phyloP scores from a whole-genome alignment of 2,888 invertebrate species.

The Drosophila mettleri region DNA sequence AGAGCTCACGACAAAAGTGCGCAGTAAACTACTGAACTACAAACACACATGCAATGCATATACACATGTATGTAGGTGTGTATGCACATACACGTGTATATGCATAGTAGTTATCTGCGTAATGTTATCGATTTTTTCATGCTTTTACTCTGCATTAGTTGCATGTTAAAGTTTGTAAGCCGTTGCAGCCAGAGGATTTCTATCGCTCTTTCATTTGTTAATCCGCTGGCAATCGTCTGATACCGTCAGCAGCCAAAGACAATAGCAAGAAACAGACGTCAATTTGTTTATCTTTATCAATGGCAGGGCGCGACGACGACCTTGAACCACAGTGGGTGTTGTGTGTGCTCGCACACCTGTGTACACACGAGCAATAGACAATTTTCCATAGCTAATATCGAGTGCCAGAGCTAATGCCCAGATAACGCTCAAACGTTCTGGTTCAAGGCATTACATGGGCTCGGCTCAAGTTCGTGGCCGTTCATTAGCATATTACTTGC shows the following conservation, averaged over 20 bases:
- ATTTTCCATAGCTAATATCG: constrained; percentile 51
- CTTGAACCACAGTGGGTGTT: constrained; percentile 65
- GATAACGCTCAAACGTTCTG: constrained; percentile 25
- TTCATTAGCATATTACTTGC: constrained; percentile 72
- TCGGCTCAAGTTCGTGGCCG: constrained; percentile 75
- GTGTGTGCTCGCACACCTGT: constrained; percentile 61
- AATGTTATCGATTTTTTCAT: constrained; percentile 66
- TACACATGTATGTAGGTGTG: not conserved
- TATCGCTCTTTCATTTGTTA: constrained; percentile 16
- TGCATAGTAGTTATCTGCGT: constrained; percentile 41
- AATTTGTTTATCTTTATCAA: constrained; percentile 44
- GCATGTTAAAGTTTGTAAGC: constrained; percentile 23
- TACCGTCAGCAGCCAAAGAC: constrained; percentile 34
- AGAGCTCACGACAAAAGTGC: constrained; percentile 47
- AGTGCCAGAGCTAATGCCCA: constrained; percentile 29
- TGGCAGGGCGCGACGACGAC: constrained; percentile 50
- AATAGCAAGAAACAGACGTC: constrained; percentile 23
- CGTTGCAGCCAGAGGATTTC: constrained; percentile 26
- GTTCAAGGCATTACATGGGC: constrained; percentile 61
- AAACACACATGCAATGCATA: constrained; percentile 18
- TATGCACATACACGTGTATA: not conserved
- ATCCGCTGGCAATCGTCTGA: constrained; percentile 43
- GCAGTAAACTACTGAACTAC: constrained; percentile 68
- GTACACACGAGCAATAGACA: constrained; percentile 53
- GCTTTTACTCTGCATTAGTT: constrained; percentile 42